Evolutionary conservation across 2,113 vertebrate genomes (phyloP).

Genomic region (Melospiza georgiana): DNA sequence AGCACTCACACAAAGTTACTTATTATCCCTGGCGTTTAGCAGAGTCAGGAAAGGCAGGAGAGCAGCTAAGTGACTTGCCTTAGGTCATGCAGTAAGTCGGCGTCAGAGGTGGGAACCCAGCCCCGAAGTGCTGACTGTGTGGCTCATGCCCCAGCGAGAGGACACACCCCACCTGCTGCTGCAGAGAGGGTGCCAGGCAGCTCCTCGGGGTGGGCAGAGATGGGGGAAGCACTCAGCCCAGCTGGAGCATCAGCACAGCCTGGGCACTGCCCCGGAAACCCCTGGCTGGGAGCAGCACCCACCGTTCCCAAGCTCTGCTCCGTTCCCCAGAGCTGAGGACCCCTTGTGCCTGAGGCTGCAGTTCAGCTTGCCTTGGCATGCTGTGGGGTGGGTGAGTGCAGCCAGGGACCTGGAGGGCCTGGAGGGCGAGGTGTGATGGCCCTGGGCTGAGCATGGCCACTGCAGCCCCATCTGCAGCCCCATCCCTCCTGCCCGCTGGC

Average conservation of each 20-base stretch:
- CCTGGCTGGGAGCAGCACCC: not conserved
- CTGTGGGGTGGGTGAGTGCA: not conserved
- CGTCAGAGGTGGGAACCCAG: constrained; percentile 40
- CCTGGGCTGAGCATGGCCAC: not conserved
- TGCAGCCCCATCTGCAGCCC: not conserved
- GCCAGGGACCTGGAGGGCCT: not conserved
- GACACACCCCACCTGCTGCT: not conserved
- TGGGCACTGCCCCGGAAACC: not conserved
- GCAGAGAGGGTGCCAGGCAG: not conserved
- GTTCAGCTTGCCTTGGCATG: not conserved
- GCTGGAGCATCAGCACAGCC: not conserved
- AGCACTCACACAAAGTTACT: constrained; percentile 31
- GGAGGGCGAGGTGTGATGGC: not conserved
- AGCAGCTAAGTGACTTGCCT: constrained; percentile 47
- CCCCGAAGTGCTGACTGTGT: constrained; percentile 45
- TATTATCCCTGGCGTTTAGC: constrained; percentile 53
- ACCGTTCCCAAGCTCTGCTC: accelerated
- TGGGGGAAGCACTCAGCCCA: not conserved
- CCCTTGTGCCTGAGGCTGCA: not conserved
- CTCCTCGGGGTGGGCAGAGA: not conserved
- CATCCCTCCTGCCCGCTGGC: not conserved
- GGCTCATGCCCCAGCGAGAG: not conserved
- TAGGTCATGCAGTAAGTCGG: constrained; percentile 20
- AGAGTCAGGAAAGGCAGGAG: constrained; percentile 53
- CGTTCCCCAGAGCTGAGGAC: not conserved